These are phyloP conservation scores for Porites lutea DNA, from an alignment of 64 coral and sea anemone species.

Conservation along the genomic window DNA sequence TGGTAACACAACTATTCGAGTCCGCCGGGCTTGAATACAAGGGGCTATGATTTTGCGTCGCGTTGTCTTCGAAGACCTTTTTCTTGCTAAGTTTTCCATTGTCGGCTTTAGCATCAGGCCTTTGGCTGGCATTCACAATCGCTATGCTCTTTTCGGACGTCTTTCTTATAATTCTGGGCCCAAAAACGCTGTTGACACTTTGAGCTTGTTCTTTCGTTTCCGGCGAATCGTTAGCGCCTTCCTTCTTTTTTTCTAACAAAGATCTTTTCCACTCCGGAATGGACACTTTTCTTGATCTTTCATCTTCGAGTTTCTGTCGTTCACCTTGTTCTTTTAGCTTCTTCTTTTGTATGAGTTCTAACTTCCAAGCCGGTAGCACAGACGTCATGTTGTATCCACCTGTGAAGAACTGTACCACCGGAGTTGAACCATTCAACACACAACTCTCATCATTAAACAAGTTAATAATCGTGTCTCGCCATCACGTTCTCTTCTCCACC, in stretches of 20 bases:
- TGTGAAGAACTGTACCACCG: neutral
- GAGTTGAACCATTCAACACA: neutral
- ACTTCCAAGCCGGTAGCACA: constrained; percentile 87
- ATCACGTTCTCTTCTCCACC: neutral
- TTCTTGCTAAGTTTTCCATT: neutral
- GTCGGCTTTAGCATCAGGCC: neutral
- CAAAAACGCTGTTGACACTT: constrained; percentile 19
- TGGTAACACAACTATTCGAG: constrained; percentile 46
- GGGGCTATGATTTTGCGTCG: neutral
- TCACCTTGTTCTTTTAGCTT: constrained; percentile 78
- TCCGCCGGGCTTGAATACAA: constrained; percentile 6
- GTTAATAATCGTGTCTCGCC: neutral
- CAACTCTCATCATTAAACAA: neutral
- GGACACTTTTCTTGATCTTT: constrained; percentile 37
- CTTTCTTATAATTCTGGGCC: constrained; percentile 38
- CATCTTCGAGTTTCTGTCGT: constrained; percentile 68
- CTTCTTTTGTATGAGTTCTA: constrained; percentile 92
- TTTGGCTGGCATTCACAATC: neutral
- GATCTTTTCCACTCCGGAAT: constrained; percentile 90
- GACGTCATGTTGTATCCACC: constrained; percentile 47
- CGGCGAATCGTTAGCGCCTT: constrained; percentile 16
- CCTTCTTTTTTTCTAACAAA: constrained; percentile 78
- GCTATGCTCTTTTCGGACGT: neutral
- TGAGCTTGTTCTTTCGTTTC: neutral
- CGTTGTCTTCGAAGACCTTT: neutral